These are phyloP conservation scores for Drosophila lini DNA, from an alignment of 1,140 invertebrate species.

Conservation along the genomic window DNA sequence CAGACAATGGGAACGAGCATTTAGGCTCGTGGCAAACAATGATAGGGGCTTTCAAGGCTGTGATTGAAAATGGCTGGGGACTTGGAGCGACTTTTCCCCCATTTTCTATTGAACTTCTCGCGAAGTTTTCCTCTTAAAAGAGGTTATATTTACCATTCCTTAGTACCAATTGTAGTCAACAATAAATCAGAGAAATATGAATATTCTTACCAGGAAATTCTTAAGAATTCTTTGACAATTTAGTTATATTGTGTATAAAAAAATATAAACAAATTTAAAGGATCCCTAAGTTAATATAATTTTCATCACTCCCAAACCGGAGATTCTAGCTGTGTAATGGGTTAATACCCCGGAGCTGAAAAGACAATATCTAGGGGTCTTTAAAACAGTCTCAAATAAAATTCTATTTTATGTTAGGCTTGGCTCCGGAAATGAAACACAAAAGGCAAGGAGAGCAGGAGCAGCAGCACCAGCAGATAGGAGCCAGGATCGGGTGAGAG, in stretches of 20 bases:
- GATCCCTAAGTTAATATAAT: conserved; percentile 19
- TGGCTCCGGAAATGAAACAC: conserved; percentile 66
- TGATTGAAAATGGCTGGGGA: conserved; percentile 49
- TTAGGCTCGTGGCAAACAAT: conserved; percentile 32
- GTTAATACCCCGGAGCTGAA: conserved; percentile 33
- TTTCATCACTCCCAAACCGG: conserved; percentile 1
- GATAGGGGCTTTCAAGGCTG: conserved; percentile 47
- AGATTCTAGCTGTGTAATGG: conserved; percentile 53
- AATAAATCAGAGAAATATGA: background rate
- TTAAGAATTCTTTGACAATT: background rate
- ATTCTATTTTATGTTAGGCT: conserved; percentile 71
- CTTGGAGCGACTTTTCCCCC: background rate
- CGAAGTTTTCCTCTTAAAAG: background rate
- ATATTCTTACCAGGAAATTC: background rate
- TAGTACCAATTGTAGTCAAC: background rate
- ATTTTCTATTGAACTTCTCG: conserved; percentile 19
- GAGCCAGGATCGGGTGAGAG: background rate
- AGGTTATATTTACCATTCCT: background rate
- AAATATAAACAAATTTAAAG: background rate
- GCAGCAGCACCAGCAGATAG: background rate
- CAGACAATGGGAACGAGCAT: conserved; percentile 28
- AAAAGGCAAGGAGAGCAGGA: conserved; percentile 6
- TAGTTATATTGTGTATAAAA: background rate
- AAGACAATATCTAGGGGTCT: conserved; percentile 66
- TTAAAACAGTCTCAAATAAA: conserved; percentile 69